Conservation (phyloP, 2,113 vertebrate species). For the Calyptomena viridis region DNA sequence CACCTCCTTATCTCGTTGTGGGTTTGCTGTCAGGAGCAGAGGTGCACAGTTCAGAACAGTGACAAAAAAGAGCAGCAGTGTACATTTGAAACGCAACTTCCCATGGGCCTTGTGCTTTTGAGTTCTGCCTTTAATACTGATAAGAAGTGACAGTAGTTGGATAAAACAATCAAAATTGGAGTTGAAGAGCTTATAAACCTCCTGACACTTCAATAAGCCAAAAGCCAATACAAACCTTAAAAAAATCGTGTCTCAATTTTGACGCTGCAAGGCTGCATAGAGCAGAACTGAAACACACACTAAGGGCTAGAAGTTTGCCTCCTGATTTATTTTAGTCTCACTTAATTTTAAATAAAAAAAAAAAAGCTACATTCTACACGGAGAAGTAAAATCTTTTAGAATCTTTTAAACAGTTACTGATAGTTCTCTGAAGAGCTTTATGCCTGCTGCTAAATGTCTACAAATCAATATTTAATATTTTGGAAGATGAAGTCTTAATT, state of each 20-base stretch:
- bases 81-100: conserved; percentile 43
- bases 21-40: conserved; percentile 36
- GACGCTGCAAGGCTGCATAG: conserved; percentile 32
- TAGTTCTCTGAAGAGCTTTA: conserved; percentile 72
- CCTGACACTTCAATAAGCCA: conserved; percentile 80
- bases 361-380: conserved; percentile 64
- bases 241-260: conserved; percentile 38
- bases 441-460: conserved; percentile 72
- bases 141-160: conserved; percentile 81
- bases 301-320: conserved; percentile 36
- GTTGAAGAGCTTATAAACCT: conserved; percentile 80
- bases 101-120: conserved; percentile 61
- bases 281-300: not conserved
- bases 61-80: conserved; percentile 43
- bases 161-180: conserved; percentile 79
- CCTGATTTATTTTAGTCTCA: conserved; percentile 58
- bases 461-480: conserved; percentile 81
- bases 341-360: conserved; percentile 72
- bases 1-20: conserved; percentile 22
- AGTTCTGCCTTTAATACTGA: conserved; percentile 76
- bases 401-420: conserved; percentile 70
- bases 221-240: conserved; percentile 67
- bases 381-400: conserved; percentile 73
- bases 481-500: conserved; percentile 76
- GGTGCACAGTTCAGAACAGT: not conserved